These are phyloP conservation scores for Meta bourneti DNA, from an alignment of 2,888 invertebrate species.

Conservation along the genomic window DNA sequence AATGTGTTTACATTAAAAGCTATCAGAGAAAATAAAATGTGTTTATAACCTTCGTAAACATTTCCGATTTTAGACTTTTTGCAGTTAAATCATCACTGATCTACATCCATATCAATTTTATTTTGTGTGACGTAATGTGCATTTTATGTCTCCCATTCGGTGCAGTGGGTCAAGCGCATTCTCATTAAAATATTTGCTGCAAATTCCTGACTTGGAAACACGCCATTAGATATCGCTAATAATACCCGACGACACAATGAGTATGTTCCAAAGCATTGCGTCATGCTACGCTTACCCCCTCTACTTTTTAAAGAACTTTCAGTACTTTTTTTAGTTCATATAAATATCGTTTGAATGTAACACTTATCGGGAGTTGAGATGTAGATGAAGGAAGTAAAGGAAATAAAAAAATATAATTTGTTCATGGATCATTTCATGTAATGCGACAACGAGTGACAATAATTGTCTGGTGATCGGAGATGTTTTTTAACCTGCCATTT, in stretches of 20 bases:
- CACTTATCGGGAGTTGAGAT: too few species aligned
- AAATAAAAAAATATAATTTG: background rate
- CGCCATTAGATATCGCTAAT: background rate
- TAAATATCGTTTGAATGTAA: background rate
- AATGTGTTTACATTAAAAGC: background rate
- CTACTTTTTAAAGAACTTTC: background rate
- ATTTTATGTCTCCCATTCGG: background rate
- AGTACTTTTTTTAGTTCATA: background rate
- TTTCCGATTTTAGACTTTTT: background rate
- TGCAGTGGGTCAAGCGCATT: slow-evolving; percentile 3
- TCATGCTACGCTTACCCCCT: background rate
- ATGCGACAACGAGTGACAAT: background rate
- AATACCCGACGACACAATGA: background rate
- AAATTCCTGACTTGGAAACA: background rate
- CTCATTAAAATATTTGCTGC: background rate
- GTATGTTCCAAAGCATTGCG: background rate
- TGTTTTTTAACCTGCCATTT: background rate
- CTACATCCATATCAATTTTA: background rate
- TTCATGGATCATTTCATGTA: background rate
- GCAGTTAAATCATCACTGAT: background rate
- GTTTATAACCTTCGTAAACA: background rate
- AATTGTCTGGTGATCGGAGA: background rate
- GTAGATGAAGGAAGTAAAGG: background rate
- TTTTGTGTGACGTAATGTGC: background rate
- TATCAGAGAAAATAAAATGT: background rate